A percentile compares a stretch with the other conserved stretches of the same genome.
Evolutionary conservation across 2,888 invertebrate genomes (phyloP).

Genomic region (Heliconius ismenius): DNA sequence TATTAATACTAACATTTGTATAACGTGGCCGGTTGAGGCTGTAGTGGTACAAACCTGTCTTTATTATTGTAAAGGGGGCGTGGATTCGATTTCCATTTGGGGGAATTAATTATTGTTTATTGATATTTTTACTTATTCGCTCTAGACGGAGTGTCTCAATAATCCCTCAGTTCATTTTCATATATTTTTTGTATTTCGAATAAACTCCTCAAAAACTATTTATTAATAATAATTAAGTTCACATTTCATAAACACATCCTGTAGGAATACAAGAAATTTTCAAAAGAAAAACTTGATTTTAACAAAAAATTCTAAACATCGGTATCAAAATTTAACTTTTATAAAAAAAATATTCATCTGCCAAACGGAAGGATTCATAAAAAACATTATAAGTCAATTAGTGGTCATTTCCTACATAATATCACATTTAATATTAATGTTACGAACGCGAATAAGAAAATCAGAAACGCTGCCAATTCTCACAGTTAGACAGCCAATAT

Average conservation of each 20-base stretch:
- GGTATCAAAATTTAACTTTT: background rate
- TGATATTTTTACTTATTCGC: too few species aligned
- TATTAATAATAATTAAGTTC: background rate
- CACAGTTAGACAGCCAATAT: conserved; percentile 37
- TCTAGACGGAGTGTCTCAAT: too few species aligned
- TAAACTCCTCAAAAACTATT: too few species aligned
- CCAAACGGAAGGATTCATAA: conserved; percentile 10
- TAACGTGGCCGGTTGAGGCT: background rate
- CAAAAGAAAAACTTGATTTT: too few species aligned
- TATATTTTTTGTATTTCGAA: too few species aligned
- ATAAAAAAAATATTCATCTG: background rate
- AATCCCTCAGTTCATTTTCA: too few species aligned
- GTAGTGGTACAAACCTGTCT: too few species aligned
- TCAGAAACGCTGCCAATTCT: conserved; percentile 39
- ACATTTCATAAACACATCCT: background rate
- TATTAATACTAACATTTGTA: conserved; percentile 16
- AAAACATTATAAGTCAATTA: conserved; percentile 28
- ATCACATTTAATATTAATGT: conserved; percentile 19
- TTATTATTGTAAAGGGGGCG: too few species aligned
- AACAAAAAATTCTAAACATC: background rate
- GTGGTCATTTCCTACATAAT: conserved; percentile 22
- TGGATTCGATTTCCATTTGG: background rate
- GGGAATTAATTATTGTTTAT: background rate
- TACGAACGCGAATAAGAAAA: conserved; percentile 23
- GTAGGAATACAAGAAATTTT: background rate